A percentile compares a stretch with the other conserved stretches of the same genome.
These are phyloP conservation scores for Clunio marinus DNA, from an alignment of 2,888 invertebrate species.

Conservation along the genomic window DNA sequence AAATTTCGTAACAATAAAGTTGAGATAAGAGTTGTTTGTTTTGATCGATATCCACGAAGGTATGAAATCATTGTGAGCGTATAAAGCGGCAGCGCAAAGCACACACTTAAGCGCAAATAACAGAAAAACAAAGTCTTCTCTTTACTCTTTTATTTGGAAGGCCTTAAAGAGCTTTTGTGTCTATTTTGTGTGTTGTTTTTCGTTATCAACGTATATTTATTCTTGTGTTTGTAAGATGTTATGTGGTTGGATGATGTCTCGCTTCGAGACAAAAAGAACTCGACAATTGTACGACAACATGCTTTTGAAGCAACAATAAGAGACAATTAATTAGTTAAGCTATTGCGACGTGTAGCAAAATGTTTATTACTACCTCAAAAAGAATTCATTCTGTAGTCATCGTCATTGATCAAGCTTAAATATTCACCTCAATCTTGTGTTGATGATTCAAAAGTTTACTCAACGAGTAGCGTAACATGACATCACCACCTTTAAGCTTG, in stretches of 20 bases:
- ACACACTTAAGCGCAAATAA: background rate
- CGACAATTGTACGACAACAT: constrained; percentile 8
- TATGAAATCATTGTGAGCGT: constrained; percentile 8
- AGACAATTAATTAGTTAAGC: background rate
- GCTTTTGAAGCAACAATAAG: background rate
- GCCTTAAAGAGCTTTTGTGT: constrained; percentile 11
- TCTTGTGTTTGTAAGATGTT: background rate
- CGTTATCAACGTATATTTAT: background rate
- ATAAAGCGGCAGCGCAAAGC: background rate
- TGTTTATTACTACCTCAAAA: background rate
- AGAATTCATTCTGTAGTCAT: background rate
- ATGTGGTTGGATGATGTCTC: background rate
- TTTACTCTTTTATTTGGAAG: constrained; percentile 9
- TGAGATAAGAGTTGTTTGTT: constrained; percentile 25
- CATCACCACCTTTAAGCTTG: constrained; percentile 20
- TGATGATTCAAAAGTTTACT: constrained; percentile 5
- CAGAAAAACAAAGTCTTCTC: too few relatives aligned
- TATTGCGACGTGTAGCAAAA: background rate
- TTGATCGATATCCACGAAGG: constrained; percentile 28
- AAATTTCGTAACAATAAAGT: constrained; percentile 24
- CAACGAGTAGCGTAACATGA: background rate
- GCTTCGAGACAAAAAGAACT: background rate
- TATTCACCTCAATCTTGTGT: background rate
- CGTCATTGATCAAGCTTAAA: background rate
- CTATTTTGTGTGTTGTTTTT: too few relatives aligned